Conservation (phyloP, 2,888 invertebrate species). For the Ctenicera cuprea region DNA sequence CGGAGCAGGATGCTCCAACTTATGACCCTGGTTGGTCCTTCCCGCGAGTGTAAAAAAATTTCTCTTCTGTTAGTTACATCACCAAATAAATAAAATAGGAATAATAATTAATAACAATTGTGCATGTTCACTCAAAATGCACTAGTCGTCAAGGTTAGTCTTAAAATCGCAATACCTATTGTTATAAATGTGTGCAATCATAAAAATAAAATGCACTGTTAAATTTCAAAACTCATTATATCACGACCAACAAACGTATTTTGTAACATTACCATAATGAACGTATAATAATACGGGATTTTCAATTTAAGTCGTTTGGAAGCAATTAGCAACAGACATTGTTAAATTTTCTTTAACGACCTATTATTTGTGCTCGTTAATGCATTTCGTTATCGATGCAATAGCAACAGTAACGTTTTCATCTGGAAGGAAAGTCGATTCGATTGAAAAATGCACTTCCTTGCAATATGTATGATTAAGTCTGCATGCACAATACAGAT, state of each 20-base stretch:
- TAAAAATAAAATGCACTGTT: neutral
- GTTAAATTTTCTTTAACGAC: constrained; percentile 25
- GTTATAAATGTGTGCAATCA: neutral
- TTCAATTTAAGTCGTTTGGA: constrained; percentile 23
- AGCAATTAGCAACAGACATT: constrained; percentile 23
- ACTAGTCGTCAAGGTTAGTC: neutral
- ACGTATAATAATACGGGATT: constrained; percentile 9
- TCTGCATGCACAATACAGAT: too few species aligned
- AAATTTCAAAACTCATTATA: constrained; percentile 27
- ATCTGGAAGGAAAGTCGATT: too few species aligned
- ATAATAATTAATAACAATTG: too few species aligned
- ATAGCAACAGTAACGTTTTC: neutral
- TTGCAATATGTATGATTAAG: too few species aligned
- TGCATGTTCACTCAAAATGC: neutral
- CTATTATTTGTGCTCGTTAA: constrained; percentile 25
- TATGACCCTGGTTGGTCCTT: too few species aligned
- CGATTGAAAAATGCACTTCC: too few species aligned
- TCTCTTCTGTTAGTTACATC: too few species aligned
- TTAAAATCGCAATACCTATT: neutral
- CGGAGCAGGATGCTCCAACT: too few species aligned
- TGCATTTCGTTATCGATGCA: constrained; percentile 18
- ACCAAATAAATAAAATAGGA: too few species aligned
- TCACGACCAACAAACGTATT: neutral
- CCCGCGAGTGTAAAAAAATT: too few species aligned
- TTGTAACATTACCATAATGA: constrained; percentile 18